Conservation (phyloP, 2,888 invertebrate species). For the Cryptophagus acutangulus region DNA sequence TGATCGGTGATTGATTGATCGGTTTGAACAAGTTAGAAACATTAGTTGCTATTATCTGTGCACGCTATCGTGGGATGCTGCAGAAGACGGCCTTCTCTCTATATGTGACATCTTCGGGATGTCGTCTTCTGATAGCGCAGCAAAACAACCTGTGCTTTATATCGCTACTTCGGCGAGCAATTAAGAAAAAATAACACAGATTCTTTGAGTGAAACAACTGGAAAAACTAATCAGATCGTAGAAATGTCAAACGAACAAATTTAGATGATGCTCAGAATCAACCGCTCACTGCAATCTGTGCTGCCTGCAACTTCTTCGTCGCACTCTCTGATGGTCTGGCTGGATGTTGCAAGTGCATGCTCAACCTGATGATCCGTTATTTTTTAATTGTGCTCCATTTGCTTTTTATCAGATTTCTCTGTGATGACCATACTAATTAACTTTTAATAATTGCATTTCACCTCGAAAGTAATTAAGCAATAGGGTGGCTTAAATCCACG, state of each 20-base stretch:
- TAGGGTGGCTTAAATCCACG: no score
- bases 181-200: constrained; percentile 30
- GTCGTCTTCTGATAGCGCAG: constrained; percentile 17
- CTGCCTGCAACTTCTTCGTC: no score
- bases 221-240: constrained; percentile 30
- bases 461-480: no score
- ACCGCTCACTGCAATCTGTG: constrained; percentile 7
- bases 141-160: no score
- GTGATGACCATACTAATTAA: constrained; percentile 13
- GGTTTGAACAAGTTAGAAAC: constrained; percentile 35
- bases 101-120: constrained; percentile 27
- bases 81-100: constrained; percentile 18
- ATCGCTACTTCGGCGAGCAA: constrained; percentile 22
- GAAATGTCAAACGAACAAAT: constrained; percentile 27
- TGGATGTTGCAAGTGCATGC: not conserved
- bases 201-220: constrained; percentile 25
- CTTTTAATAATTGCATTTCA: constrained; percentile 14
- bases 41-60: constrained; percentile 37
- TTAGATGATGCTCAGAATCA: constrained; percentile 26
- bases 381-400: constrained; percentile 16
- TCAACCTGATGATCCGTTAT: constrained; percentile 11
- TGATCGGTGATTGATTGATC: constrained; percentile 35
- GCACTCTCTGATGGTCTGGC: no score
- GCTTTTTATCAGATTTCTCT: constrained; percentile 13
- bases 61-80: constrained; percentile 34